Base-by-base conservation (phyloP, 2,888 invertebrate genomes). In the Scaptodrosophila latifasciaeformis region DNA sequence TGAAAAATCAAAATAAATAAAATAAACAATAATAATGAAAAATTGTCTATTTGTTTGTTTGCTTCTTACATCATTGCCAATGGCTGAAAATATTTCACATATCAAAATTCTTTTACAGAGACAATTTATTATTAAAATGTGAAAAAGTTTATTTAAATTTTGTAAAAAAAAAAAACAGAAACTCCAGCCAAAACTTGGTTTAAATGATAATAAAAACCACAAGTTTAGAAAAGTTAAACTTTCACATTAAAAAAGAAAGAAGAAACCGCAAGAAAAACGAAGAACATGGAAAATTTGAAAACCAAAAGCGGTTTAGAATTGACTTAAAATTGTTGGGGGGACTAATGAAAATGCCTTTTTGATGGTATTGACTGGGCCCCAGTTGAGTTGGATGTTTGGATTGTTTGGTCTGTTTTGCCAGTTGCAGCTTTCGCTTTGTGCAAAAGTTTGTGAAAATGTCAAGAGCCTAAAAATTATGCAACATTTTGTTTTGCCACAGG, bases 241-340 rank as follows among this genome's bases (percentile, higher is more conserved):
- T 15, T 35, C 35, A 35, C 12, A 6, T 13, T 6, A 6, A 35
- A 35, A 35, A 35, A 35, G 31, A 31, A 10, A 31, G 31, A 10
- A 7, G 15, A 37, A 37, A 37, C 50, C 35, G 50, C 48, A 58
- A 57, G 52, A 53, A 37, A 48, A 53, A 52, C 43, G 18, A 49
- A 49, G 67, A 54, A 51, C 50, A 59, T 31, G n/a, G 43, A 9
- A 39, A 67, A 59, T 39, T 67, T 64, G 54, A 67, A 63, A 50
- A 59, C 64, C 49, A 51, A 65, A 67, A 60, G 57, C 61, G 61
- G 69, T 60, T 65, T 65, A 55, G 52, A n/a, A 17, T 40, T 2
- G 12, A n/a, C 18, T 40, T n/a, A 24, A 24, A 24, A 3, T 24
- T 3, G 24, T 5, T 3, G 24, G 7, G 7, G 24, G 24, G 24